These are phyloP conservation scores for Phoxinus dragarum DNA, from an alignment of 2,797 vertebrate genomes.

Conservation along the genomic window DNA sequence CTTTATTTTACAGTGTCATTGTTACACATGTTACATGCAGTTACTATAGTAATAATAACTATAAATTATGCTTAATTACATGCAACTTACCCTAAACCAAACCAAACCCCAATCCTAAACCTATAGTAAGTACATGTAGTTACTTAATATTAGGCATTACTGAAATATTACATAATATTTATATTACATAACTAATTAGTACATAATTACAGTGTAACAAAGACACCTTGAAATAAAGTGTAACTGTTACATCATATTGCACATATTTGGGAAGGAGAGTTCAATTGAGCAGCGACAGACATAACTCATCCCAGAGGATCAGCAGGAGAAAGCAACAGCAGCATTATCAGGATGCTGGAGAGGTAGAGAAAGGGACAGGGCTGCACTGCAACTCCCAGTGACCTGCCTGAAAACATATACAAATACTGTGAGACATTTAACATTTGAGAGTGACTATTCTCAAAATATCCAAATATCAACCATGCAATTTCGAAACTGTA, in stretches of 20 bases:
- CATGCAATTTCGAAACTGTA: not conserved
- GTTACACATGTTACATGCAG: too few species aligned
- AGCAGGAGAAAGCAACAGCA: constrained; percentile 58
- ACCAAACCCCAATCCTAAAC: too few species aligned
- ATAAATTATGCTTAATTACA: too few species aligned
- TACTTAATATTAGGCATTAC: too few species aligned
- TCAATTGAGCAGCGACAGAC: not conserved
- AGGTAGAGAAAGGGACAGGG: constrained; percentile 69
- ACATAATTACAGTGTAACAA: too few species aligned
- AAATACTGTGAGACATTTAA: constrained; percentile 51
- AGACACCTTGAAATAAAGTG: too few species aligned
- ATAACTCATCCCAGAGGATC: constrained; percentile 50
- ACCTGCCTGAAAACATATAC: constrained; percentile 69
- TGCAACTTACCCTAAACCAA: too few species aligned
- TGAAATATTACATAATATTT: too few species aligned
- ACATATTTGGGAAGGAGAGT: constrained; percentile 10
- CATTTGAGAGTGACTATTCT: not conserved
- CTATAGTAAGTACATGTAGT: too few species aligned
- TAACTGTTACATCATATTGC: constrained; percentile 21
- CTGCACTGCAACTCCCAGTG: constrained; percentile 65
- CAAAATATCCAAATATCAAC: not conserved
- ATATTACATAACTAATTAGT: too few species aligned
- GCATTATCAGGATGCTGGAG: constrained; percentile 74
- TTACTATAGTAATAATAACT: too few species aligned
- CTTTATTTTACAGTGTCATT: too few species aligned